A percentile compares a stretch with the other conserved stretches of the same genome.
These are phyloP conservation scores for Pseudeuparius sepicola DNA, from an alignment of 2,888 invertebrate genomes.

Conservation along the genomic window DNA sequence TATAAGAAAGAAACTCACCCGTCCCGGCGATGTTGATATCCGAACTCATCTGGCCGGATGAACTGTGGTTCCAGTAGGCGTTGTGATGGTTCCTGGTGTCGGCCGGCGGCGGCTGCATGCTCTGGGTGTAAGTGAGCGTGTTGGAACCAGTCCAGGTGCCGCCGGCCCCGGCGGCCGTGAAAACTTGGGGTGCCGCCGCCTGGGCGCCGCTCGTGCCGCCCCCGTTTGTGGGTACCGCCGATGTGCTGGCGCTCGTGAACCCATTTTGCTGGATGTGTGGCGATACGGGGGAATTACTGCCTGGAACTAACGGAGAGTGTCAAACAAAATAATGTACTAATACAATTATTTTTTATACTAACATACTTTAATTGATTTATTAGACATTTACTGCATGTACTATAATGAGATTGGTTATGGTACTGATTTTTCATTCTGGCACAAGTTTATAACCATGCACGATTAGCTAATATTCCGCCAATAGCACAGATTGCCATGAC, in stretches of 20 bases:
- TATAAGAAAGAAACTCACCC: too few species aligned
- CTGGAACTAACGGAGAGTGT: too few species aligned
- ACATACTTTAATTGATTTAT: too few species aligned
- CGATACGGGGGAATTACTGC: conserved; percentile 40
- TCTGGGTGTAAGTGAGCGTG: conserved; percentile 87
- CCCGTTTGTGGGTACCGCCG: conserved; percentile 23
- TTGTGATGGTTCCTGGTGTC: conserved; percentile 54
- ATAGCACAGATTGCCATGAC: too few species aligned
- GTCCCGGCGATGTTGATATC: conserved; percentile 42
- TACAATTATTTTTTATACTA: too few species aligned
- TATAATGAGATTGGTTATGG: too few species aligned
- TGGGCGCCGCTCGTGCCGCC: conserved; percentile 27
- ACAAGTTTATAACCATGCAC: too few species aligned
- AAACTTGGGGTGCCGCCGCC: conserved; percentile 29
- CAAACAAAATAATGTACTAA: too few species aligned
- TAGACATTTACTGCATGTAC: too few species aligned
- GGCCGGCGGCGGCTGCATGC: conserved; percentile 70
- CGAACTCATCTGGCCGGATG: conserved; percentile 34
- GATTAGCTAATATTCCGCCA: too few species aligned
- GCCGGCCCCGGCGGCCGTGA: conserved; percentile 40
- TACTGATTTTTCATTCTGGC: too few species aligned
- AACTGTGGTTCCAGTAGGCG: conserved; percentile 48
- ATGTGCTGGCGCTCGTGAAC: conserved; percentile 31
- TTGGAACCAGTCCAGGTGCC: conserved; percentile 83
- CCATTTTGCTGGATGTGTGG: conserved; percentile 45